phyloP scores from a whole-genome alignment of 92 coral and sea anemone genomes.

The Parazoanthus atlanticus region DNA sequence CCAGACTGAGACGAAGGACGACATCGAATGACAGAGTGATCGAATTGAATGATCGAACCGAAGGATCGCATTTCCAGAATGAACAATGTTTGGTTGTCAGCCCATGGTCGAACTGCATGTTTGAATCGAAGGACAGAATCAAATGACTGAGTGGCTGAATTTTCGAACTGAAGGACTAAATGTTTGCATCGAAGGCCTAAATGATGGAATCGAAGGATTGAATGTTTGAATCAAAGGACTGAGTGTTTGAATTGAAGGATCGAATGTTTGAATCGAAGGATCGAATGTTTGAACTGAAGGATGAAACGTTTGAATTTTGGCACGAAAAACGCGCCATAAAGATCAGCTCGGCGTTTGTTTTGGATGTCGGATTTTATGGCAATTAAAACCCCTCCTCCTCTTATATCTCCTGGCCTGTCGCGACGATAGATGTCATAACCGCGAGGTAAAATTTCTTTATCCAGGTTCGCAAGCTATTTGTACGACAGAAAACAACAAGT shows the following conservation, averaged over 20 bases:
- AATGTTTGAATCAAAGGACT: not conserved
- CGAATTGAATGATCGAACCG: not conserved
- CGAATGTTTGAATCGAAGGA: not conserved
- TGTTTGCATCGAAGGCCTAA: not conserved
- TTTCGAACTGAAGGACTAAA: constrained; percentile 5
- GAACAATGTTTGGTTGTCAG: not conserved
- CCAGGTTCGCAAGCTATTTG: too few relatives aligned
- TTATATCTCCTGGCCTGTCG: constrained; percentile 44
- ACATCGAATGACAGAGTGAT: not conserved
- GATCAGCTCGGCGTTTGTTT: not conserved
- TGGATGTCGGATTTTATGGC: constrained; percentile 39
- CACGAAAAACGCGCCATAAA: not conserved
- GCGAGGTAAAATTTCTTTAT: too few relatives aligned
- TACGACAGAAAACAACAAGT: too few relatives aligned
- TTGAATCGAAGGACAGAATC: not conserved
- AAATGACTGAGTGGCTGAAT: constrained; percentile 1
- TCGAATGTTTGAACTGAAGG: not conserved
- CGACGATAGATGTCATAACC: constrained; percentile 47
- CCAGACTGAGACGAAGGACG: constrained; percentile 16
- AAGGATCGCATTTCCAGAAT: not conserved
- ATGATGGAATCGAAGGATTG: not conserved
- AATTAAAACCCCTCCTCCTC: constrained; percentile 62
- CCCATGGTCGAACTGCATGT: constrained; percentile 4
- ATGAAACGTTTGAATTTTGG: not conserved
- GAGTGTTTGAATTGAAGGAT: constrained; percentile 7